A percentile compares a stretch with the other conserved stretches of the same genome.
Conservation (phyloP, 2,113 vertebrate species). For the Rhea pennata region DNA sequence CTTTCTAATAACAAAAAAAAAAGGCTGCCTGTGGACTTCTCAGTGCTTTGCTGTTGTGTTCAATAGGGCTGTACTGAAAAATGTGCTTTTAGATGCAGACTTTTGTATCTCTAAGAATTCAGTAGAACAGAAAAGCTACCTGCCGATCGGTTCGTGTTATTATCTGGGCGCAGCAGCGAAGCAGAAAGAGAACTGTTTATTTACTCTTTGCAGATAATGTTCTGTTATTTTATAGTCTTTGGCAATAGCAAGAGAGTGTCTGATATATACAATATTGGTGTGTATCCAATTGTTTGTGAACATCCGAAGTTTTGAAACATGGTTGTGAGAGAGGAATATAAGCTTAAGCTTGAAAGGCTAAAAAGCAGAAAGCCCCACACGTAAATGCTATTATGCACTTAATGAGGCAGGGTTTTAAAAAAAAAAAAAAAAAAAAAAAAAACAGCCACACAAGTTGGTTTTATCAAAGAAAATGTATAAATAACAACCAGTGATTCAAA, state of each 20-base stretch:
- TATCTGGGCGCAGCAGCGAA: not conserved
- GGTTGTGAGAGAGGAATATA: constrained; percentile 66
- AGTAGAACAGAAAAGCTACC: not conserved
- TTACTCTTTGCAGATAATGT: constrained; percentile 18
- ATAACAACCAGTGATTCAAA: constrained; percentile 74
- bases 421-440: constrained; percentile 40
- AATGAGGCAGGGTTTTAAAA: constrained; percentile 67
- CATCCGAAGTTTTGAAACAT: constrained; percentile 72
- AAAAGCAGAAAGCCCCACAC: constrained; percentile 65
- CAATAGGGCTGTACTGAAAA: not conserved
- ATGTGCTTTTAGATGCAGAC: not conserved
- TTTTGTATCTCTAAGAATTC: constrained; percentile 16
- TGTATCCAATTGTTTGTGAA: constrained; percentile 70
- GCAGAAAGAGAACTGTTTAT: constrained; percentile 13
- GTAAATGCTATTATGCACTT: constrained; percentile 71
- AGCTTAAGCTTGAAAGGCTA: constrained; percentile 71
- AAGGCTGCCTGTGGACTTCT: not conserved
- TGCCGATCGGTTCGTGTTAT: not conserved
- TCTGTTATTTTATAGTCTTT: constrained; percentile 46
- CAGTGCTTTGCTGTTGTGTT: not conserved
- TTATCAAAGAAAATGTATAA: constrained; percentile 79
- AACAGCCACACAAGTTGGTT: constrained; percentile 73
- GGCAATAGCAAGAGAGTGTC: constrained; percentile 49
- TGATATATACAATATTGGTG: constrained; percentile 66
- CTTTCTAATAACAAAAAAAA: not conserved